Base-by-base conservation (phyloP, 2,113 vertebrate genomes). In the Malaclemys terrapin region DNA sequence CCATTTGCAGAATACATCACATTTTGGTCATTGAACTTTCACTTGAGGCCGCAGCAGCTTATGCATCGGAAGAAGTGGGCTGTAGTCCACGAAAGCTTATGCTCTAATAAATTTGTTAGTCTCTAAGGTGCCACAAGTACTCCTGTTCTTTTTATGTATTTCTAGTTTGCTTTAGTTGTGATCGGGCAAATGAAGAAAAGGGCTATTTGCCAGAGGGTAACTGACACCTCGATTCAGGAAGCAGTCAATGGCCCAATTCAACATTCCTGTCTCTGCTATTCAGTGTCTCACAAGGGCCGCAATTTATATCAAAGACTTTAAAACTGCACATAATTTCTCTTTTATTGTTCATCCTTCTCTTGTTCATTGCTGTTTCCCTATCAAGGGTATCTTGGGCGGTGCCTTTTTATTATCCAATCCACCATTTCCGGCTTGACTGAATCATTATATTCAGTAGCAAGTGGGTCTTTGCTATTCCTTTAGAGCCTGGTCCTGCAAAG, bases 231-330 rank as follows among this genome's bases (percentile, higher is more conserved):
- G 57, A 5, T 84, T 87, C 53, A 96, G 93, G 91, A 95, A 94
- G 83, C n/a, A 88, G 52, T 29, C 69, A 35, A 16, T 93, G 56
- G 54, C 38, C 53, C 11, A 5, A 20, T 20, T 14, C 81, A 49
- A 82, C 93, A 86, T 91, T 65, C 50, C 9, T 82, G 19, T 80
- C 85, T 96, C 42, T 89, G 35, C 7, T 78, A 45, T 25, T 57
- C 54, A 65, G 7, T 92, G 75, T 83, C 95, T 87, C 52, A 50
- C 89, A 96, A 93, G 69, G 38, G 65, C 42, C 56, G 29, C 82
- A 97, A 96, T 87, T 57, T 87, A 95, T 96, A 95, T 38, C 95
- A 91, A 97, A 97, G 96, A 96, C 35, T 95, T 13, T 93, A 93
- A 97, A 94, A 97, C 96, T 91, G 94, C 95, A 90, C 93, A 81